Evolutionary conservation across 2,888 invertebrate species (phyloP).

Genomic region (Ephialtes manifestator): DNA sequence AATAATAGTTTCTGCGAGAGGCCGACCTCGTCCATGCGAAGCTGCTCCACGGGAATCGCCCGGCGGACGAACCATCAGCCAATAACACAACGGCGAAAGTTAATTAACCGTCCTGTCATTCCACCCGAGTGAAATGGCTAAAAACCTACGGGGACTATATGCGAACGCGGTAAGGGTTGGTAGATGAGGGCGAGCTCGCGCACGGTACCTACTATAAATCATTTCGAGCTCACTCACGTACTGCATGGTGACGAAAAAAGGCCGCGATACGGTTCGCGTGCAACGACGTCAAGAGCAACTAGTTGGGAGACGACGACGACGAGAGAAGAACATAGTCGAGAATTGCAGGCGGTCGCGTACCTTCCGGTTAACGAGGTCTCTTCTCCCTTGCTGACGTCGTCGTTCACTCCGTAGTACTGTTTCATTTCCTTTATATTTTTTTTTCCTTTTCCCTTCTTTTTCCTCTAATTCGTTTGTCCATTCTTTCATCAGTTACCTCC

Average conservation of each 20-base stretch:
- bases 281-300: slow-evolving; percentile 32
- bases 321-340: slow-evolving; percentile 36
- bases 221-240: slow-evolving; percentile 59
- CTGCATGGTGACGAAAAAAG: slow-evolving; percentile 54
- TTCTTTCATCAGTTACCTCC: slow-evolving; percentile 13
- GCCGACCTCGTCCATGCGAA: slow-evolving; percentile 40
- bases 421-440: slow-evolving; percentile 37
- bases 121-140: slow-evolving; percentile 76
- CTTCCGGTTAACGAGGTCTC: slow-evolving; percentile 54
- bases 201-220: slow-evolving; percentile 60
- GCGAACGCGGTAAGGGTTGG: slow-evolving; percentile 34
- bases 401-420: slow-evolving; percentile 46
- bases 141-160: slow-evolving; percentile 79
- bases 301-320: slow-evolving; percentile 48
- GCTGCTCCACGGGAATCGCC: slow-evolving; percentile 26
- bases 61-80: slow-evolving; percentile 71
- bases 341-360: slow-evolving; percentile 59
- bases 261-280: slow-evolving; percentile 46
- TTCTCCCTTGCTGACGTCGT: slow-evolving; percentile 63
- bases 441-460: background rate
- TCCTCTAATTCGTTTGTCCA: slow-evolving; percentile 14
- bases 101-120: slow-evolving; percentile 84
- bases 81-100: slow-evolving; percentile 80
- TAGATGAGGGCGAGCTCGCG: background rate
- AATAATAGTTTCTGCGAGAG: slow-evolving; percentile 55